phyloP scores from a whole-genome alignment of 1,140 invertebrate species.

The Fopius arisanus region DNA sequence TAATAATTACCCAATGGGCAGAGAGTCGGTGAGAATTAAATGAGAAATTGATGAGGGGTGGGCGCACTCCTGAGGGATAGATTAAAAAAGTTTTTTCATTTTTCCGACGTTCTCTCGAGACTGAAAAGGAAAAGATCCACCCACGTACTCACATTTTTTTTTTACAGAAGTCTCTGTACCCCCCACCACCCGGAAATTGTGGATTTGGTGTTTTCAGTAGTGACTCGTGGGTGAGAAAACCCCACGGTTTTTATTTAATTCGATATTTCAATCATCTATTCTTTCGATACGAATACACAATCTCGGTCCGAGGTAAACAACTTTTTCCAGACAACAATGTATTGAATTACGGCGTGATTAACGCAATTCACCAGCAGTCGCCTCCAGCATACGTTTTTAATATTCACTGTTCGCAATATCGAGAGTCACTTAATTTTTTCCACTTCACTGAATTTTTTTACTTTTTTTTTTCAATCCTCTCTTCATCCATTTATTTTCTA shows the following conservation, averaged over 20 bases:
- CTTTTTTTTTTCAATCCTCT: too few species aligned
- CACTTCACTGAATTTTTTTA: neutral
- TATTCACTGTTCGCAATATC: neutral
- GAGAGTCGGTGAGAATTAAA: neutral
- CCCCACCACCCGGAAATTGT: too few species aligned
- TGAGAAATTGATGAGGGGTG: neutral
- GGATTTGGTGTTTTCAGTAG: too few species aligned
- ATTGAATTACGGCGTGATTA: neutral
- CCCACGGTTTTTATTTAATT: too few species aligned
- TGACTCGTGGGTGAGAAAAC: neutral
- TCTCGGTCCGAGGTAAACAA: neutral
- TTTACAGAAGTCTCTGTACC: too few species aligned
- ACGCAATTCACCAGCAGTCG: neutral
- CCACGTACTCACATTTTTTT: neutral
- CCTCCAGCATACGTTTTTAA: neutral
- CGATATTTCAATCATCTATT: neutral
- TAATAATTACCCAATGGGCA: neutral
- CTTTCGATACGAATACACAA: neutral
- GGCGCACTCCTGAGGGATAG: neutral
- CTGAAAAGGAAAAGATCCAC: neutral
- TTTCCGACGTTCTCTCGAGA: neutral
- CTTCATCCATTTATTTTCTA: neutral
- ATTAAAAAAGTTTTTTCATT: conserved; percentile 7
- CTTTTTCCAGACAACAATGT: neutral
- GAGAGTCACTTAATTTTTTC: neutral